Base-by-base conservation (phyloP, 2,113 vertebrate genomes). In the Fukomys damarensis region DNA sequence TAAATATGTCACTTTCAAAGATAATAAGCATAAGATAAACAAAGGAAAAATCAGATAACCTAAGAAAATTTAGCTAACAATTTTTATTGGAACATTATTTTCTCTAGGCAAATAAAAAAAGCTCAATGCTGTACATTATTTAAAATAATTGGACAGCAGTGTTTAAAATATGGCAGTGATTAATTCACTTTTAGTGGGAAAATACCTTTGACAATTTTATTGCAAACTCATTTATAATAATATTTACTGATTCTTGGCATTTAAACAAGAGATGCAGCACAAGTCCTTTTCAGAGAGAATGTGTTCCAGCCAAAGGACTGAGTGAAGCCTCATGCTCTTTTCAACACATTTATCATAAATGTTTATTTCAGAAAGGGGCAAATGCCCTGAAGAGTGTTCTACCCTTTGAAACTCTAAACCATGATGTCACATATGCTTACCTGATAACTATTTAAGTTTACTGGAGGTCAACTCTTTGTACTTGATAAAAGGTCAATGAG, bases 1-100 rank as follows among this genome's bases (percentile, higher is more conserved):
- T 81, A 89, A 96, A 74, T 81, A 90, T 20, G 77, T 83, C 89
- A 22, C 84, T 95, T 65, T 43, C 35, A 88, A 92, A 93, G 91
- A 90, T 81, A 89, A 86, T 93, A 81, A 96, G 46, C 74, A 16
- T 65, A 92, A 97, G 80, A 70, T 85, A 95, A 94, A 96, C 61
- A 88, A 49, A 26, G 87, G 89, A 81, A 97, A 95, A 95, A 82
- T 95, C 84, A 95, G 91, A 93, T 63, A 94, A 91, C 52, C 63
- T 94, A 89, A 77, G 85, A 95, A 89, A 87, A 96, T 61, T 70
- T 82, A 81, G 80, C 76, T 56, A 70, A 91, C 65, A 90, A 74
- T 86, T 95, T 94, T 88, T 87, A 82, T 2, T 54, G 58, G 81
- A 93, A 94, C 65, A 20, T 68, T 86, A 49, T 87, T 95, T 97